Evolutionary conservation across 1,140 invertebrate genomes (phyloP), one percentile per base, ranked within the genome.

Genomic region (Anoplophora glabripennis): DNA sequence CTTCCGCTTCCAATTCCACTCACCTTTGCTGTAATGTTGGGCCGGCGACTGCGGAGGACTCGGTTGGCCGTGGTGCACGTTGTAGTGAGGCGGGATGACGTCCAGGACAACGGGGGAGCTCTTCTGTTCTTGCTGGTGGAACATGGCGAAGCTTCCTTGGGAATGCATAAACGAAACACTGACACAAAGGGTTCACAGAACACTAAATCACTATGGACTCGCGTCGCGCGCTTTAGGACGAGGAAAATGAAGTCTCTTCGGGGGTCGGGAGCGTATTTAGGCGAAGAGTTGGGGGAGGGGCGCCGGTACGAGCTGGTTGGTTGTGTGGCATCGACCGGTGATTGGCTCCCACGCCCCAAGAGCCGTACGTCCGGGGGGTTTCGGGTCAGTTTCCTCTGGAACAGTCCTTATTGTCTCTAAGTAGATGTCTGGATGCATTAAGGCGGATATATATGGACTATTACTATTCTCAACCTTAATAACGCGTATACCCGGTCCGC

Each of bases 351-450:
- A 62, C 70, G 57, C 70, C 72, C 53, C n/a, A 38, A 7, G 11
- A 33, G 52, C 60, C 57, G 70, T 62, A 53, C 18, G 12, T 10
- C 10, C 7, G 12, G 11, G 5, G 5, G 0, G 40, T 28, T 71
- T 64, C 51, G 59, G 68, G 11, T 46, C 18, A 68, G 10, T 60
- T 64, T 74, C 53, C 62, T 21, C 8, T 47, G 63, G 44, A 33
- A 37, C 35, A 58, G 53, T 72, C 63, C 66, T 75, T 74, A 75
- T 73, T 58, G 59, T 59, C 68, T 58, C 61, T 72, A 63, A 74
- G 67, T 74, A 72, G 56, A 68, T 74, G 72, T 74, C 72, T 59
- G 62, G 60, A 60, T 59, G 57, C 62, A 72, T 74, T 74, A 74
- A 62, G 56, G 56, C 60, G 60, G 61, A 67, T 67, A 60, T n/a